Base-by-base conservation (phyloP, 2,797 vertebrate genomes). In the Echiichthys vipera region DNA sequence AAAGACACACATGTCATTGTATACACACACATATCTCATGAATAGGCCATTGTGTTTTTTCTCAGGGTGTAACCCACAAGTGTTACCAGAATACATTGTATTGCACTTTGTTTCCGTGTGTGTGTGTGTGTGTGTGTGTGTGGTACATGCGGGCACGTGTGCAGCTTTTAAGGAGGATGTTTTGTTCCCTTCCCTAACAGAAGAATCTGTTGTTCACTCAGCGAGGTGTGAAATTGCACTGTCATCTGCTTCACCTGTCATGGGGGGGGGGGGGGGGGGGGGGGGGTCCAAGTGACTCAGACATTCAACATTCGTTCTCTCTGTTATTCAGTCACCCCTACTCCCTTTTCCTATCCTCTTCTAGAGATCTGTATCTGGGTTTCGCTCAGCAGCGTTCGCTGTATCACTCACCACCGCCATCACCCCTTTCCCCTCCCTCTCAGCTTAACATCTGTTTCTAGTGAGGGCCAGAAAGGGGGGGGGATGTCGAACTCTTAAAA, bases 401-500 rank as follows among this genome's bases (percentile, higher is more conserved):
- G 8, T 81, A 73, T 85, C 79, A 71, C 71, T 85, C 76, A 3
- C 39, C 66, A 3, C 17, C 53, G 2, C 32, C 29, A 2, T 37
- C 36, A 6, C 30, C 34, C 64, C 34, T 5, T 4, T 45, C 32
- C 58, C 57, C 53, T 18, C 67, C 40, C 59, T 65, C 56, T 45
- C 50, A 58, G 27, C 71, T 63, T 76, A 88, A 91, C 91, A 92
- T 92, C 91, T 93, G 91, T 88, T 93, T 91, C 81, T 24, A 65
- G 74, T 91, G 81, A 90, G 80, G 80, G 78, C 82, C 81, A 84
- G 65, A 79, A 47, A 25, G 22, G 55, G 71, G 59, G 81, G 81
- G 70, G 84, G 71, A 78, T 84, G 90, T 88, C 55, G 72, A 88
- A 88, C 88, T 89, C 90, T 89, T 91, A 89, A 92, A 93, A 93